Conservation (phyloP, 2,113 vertebrate species). For the Perca fluviatilis region DNA sequence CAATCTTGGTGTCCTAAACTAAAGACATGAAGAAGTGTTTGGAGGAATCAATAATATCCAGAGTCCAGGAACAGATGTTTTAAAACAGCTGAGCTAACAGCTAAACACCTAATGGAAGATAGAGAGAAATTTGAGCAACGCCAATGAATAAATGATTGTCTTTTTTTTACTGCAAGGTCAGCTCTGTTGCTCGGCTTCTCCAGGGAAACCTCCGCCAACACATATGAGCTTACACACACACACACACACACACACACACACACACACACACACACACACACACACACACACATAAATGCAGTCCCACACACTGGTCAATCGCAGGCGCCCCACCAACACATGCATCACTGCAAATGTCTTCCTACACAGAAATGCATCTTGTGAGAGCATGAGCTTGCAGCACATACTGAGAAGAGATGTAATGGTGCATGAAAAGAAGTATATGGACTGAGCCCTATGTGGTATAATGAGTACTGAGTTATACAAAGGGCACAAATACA, state of each 20-base stretch:
- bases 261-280: conserved; percentile 22
- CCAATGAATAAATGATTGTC: conserved; percentile 77
- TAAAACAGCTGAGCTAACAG: conserved; percentile 59
- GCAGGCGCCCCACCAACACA: conserved; percentile 52
- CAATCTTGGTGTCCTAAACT: conserved; percentile 62
- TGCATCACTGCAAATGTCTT: conserved; percentile 50
- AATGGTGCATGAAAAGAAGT: background rate
- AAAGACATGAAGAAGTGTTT: conserved; percentile 35
- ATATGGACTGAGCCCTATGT: background rate
- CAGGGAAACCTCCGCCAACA: conserved; percentile 72
- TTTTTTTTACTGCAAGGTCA: conserved; percentile 73
- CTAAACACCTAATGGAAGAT: conserved; percentile 51
- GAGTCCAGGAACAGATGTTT: conserved; percentile 40
- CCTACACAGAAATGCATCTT: conserved; percentile 45
- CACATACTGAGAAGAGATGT: background rate
- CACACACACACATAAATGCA: conserved; percentile 41
- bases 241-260: conserved; percentile 45
- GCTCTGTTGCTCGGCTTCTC: conserved; percentile 63
- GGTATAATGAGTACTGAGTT: conserved; percentile 45
- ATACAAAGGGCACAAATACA: conserved; percentile 48
- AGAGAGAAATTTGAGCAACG: conserved; percentile 63
- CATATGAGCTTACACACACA: conserved; percentile 49
- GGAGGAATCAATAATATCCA: conserved; percentile 71
- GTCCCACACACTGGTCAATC: conserved; percentile 61
- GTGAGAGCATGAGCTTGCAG: conserved; percentile 12